Base-by-base conservation (phyloP, 1,140 invertebrate genomes). In the Drosophila kepulauana region DNA sequence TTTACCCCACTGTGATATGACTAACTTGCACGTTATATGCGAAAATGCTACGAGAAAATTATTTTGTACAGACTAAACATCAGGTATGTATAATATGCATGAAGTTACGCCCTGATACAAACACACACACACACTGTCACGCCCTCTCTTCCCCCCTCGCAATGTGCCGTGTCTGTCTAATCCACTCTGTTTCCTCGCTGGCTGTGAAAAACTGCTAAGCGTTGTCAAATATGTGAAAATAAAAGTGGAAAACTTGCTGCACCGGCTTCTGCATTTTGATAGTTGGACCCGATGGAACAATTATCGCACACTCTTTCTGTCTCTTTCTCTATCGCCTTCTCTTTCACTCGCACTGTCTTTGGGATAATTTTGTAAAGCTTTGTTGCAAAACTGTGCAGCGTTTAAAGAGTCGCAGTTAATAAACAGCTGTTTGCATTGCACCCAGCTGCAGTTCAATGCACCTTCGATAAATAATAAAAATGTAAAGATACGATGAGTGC, bases 381-480 rank as follows among this genome's bases (percentile, higher is more conserved):
- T 16, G 49, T 51, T 52, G 49, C 49, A 28, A 30, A 52, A 52
- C 49, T 52, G 11, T 67, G 64, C 43, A 68, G 68, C 28, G 67
- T 76, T 87, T 87, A 82, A 76, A 87, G 41, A 35, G 16, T 66
- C 67, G 41, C 58, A 64, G 66, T 78, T 56, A 68, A 72, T 41
- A 45, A 25, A 25, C 20, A 25, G 20, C 20, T 25, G 20, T 25
- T 25, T 4, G 20, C 20, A 25, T 25, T 25, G 20, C 20, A 20
- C 20, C 51, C 62, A 56, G 63, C 41, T 62, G 20, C 72, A 54
- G 82, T 88, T 82, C 82, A 84, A 58, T 69, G 82, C 69, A 58
- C 84, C 77, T 46, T 46, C 46, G 75, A 81, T 71, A 86, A 81
- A 79, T 63, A 81, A 59, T 76, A 61, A 70, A 71, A 70, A 71